These are phyloP conservation scores for Schizothorax lantsangensis DNA, from an alignment of 2,797 vertebrate genomes.

Conservation along the genomic window DNA sequence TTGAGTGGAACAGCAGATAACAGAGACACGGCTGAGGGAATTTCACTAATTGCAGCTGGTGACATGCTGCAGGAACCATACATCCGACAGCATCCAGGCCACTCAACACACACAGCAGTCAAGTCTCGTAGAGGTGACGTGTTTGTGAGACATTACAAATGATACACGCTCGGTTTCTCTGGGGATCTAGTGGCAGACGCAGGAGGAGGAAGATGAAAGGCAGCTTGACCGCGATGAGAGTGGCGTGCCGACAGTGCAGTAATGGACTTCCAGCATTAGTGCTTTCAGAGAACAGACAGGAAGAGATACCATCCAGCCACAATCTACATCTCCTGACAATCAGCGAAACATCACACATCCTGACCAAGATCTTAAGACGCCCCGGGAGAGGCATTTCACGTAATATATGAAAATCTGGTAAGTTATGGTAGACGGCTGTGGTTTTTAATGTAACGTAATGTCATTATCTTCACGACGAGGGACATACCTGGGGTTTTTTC, in stretches of 20 bases:
- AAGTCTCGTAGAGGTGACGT: not conserved
- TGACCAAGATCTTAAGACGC: conserved; percentile 29
- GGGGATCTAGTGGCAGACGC: conserved; percentile 39
- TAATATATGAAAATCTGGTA: conserved; percentile 23
- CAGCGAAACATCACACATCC: conserved; percentile 36
- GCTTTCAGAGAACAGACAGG: conserved; percentile 53
- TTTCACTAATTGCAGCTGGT: conserved; percentile 46
- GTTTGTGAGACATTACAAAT: conserved; percentile 46
- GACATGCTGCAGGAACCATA: conserved; percentile 28
- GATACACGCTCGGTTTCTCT: conserved; percentile 27
- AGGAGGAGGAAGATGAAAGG: conserved; percentile 77
- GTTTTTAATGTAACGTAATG: conserved; percentile 40
- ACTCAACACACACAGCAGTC: conserved; percentile 12
- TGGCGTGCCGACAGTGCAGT: conserved; percentile 78
- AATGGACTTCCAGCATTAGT: conserved; percentile 64
- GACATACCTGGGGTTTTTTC: conserved; percentile 92
- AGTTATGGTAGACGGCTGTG: conserved; percentile 3
- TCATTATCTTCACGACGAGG: conserved; percentile 45
- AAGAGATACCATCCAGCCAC: conserved; percentile 43
- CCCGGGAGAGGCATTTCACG: conserved; percentile 38
- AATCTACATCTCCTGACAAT: conserved; percentile 43
- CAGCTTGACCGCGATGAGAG: conserved; percentile 70
- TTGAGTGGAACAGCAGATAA: conserved; percentile 69
- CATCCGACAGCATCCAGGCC: conserved; percentile 32
- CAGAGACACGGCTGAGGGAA: conserved; percentile 48